These are phyloP conservation scores for Drosophila lacertosa DNA, from an alignment of 1,140 invertebrate genomes.

Conservation along the genomic window DNA sequence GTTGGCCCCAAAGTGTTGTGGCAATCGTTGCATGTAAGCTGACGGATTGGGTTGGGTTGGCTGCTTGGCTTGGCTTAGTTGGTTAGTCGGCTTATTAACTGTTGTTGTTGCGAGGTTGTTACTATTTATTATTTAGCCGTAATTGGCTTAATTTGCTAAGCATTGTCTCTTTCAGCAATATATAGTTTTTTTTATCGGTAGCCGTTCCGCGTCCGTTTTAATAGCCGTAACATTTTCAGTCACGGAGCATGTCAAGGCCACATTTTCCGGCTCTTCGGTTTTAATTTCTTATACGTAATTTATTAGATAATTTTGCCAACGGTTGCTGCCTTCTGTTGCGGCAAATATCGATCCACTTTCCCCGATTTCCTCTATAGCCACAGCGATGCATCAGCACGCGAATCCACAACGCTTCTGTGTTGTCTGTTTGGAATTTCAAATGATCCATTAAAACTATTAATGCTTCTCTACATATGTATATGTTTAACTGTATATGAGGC, in stretches of 20 bases:
- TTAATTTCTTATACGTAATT: slow-evolving; percentile 50
- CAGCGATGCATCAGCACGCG: slow-evolving; percentile 2
- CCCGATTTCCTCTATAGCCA: background rate
- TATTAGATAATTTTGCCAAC: slow-evolving; percentile 43
- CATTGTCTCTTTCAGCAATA: slow-evolving; percentile 49
- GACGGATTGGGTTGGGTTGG: slow-evolving; percentile 31
- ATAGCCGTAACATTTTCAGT: slow-evolving; percentile 28
- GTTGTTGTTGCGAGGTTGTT: slow-evolving; percentile 24
- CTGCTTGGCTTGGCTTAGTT: slow-evolving; percentile 19
- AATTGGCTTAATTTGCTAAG: slow-evolving; percentile 72
- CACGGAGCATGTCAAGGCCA: slow-evolving; percentile 55
- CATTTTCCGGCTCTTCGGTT: slow-evolving; percentile 50
- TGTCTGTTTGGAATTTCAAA: slow-evolving; percentile 7
- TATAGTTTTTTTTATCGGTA: slow-evolving; percentile 54
- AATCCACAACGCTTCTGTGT: slow-evolving; percentile 12
- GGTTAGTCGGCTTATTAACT: slow-evolving; percentile 28
- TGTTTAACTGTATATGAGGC: slow-evolving; percentile 1
- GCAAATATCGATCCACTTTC: slow-evolving; percentile 35
- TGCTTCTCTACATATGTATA: background rate
- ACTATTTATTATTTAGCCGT: slow-evolving; percentile 69
- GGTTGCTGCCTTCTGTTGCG: slow-evolving; percentile 11
- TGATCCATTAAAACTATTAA: slow-evolving; percentile 14
- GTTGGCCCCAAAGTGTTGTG: slow-evolving; percentile 16
- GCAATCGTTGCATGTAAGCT: slow-evolving; percentile 32
- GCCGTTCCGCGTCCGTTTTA: slow-evolving; percentile 11